phyloP scores from a whole-genome alignment of 2,113 vertebrate species.

The Enhydra lutris region DNA sequence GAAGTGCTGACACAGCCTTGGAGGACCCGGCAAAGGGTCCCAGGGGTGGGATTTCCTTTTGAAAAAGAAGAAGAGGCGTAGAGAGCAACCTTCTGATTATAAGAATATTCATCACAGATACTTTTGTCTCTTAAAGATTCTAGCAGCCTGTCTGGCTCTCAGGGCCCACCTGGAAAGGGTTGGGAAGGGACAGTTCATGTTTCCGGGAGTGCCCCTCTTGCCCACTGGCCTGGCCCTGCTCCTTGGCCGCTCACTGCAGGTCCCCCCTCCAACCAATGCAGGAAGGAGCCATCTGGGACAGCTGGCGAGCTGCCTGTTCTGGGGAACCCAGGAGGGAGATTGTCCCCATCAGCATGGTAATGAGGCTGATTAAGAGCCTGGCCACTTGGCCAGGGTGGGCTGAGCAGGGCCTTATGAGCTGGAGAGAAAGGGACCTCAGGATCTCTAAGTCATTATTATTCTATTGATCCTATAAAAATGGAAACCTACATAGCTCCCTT shows the following conservation, averaged over 20 bases:
- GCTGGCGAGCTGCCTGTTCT: not conserved
- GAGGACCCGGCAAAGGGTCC: not conserved
- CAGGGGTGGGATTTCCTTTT: not conserved
- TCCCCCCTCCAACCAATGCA: not conserved
- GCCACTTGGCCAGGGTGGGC: constrained; percentile 3
- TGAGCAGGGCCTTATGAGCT: not conserved
- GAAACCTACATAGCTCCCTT: constrained; percentile 34
- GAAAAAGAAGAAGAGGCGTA: not conserved
- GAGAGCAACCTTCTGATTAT: not conserved
- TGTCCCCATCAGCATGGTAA: not conserved
- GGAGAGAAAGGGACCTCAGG: constrained; percentile 32
- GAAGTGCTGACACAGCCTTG: not conserved
- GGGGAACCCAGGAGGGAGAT: not conserved
- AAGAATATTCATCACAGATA: not conserved
- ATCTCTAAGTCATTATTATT: constrained; percentile 10
- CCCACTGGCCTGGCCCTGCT: not conserved
- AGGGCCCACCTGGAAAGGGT: not conserved
- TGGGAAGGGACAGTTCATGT: not conserved
- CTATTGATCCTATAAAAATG: constrained; percentile 58
- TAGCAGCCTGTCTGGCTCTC: not conserved
- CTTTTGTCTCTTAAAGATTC: not conserved
- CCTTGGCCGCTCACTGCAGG: not conserved
- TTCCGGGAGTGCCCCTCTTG: not conserved
- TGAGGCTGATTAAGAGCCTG: constrained; percentile 24
- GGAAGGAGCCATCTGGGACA: not conserved